Percentiles rank a stretch among this genome's conserved stretches.
Evolutionary conservation across 2,113 vertebrate species (phyloP).

Genomic region (Cervus canadensis): DNA sequence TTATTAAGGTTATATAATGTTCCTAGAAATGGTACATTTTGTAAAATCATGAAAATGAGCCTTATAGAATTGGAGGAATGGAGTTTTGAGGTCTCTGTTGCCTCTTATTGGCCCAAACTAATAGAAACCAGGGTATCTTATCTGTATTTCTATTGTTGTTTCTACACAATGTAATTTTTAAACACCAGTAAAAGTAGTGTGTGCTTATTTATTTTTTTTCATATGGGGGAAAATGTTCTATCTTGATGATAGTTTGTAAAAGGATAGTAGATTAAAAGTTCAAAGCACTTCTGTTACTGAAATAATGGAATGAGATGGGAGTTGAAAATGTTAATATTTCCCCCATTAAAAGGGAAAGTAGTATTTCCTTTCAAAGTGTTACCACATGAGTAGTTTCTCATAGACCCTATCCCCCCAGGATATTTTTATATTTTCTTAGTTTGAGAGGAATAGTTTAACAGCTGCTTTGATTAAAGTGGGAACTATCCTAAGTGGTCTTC

Average conservation of each 20-base stretch:
- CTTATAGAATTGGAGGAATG: not conserved
- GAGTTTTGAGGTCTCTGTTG: not conserved
- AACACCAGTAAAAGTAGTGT: not conserved
- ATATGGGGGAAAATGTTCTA: not conserved
- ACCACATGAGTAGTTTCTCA: not conserved
- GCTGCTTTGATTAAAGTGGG: not conserved
- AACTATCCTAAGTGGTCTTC: not conserved
- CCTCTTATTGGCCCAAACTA: not conserved
- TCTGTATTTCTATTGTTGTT: not conserved
- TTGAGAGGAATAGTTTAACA: not conserved
- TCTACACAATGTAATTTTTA: not conserved
- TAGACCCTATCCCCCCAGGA: not conserved
- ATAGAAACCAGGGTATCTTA: not conserved
- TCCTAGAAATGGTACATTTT: conserved; percentile 7
- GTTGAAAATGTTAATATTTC: not conserved
- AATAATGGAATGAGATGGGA: not conserved
- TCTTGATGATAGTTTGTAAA: not conserved
- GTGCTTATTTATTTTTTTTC: not conserved
- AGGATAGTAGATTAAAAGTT: not conserved
- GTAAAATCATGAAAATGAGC: not conserved
- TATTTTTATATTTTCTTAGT: not conserved
- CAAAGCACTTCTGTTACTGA: not conserved
- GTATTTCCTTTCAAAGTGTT: not conserved
- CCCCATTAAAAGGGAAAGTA: not conserved
- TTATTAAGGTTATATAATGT: not conserved